Conservation (phyloP, 2,888 invertebrate species). For the Nycteola revayana region DNA sequence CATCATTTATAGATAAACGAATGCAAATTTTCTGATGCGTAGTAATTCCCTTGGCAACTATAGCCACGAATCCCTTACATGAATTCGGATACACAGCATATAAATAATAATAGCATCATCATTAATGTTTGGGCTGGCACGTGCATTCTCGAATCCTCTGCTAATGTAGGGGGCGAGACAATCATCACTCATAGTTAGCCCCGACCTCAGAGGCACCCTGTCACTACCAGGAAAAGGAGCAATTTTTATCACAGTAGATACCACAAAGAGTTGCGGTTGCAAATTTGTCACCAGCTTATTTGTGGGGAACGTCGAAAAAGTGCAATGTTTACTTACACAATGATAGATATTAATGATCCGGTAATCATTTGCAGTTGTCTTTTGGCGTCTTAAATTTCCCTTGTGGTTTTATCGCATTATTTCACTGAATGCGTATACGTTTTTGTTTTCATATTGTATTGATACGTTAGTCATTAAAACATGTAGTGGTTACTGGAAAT, state of each 20-base stretch:
- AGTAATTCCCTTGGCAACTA: slow-evolving; percentile 14
- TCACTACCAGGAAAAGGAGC: slow-evolving; percentile 62
- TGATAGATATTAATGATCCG: slow-evolving; percentile 64
- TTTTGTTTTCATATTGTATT: too few species aligned
- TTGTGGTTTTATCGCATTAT: slow-evolving; percentile 12
- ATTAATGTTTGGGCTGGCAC: slow-evolving; percentile 56
- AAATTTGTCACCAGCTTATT: slow-evolving; percentile 74
- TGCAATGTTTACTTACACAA: slow-evolving; percentile 49
- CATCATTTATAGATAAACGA: too few species aligned
- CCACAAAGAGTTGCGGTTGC: slow-evolving; percentile 72
- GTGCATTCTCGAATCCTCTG: slow-evolving; percentile 45
- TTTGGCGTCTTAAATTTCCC: slow-evolving; percentile 8
- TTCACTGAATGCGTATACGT: slow-evolving; percentile 8
- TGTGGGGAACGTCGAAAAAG: slow-evolving; percentile 46
- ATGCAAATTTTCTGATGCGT: slow-evolving; percentile 4
- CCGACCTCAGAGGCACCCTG: slow-evolving; percentile 53
- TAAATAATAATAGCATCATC: slow-evolving; percentile 45
- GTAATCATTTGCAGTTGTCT: slow-evolving; percentile 32
- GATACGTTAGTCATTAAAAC: too few species aligned
- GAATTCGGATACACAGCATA: slow-evolving; percentile 27
- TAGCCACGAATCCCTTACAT: slow-evolving; percentile 22
- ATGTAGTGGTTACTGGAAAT: too few species aligned
- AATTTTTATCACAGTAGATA: slow-evolving; percentile 72
- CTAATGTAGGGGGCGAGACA: slow-evolving; percentile 66
- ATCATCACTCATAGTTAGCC: slow-evolving; percentile 76